Conservation (phyloP, 2,113 vertebrate species). For the Rhinolophus ferrumequinum region DNA sequence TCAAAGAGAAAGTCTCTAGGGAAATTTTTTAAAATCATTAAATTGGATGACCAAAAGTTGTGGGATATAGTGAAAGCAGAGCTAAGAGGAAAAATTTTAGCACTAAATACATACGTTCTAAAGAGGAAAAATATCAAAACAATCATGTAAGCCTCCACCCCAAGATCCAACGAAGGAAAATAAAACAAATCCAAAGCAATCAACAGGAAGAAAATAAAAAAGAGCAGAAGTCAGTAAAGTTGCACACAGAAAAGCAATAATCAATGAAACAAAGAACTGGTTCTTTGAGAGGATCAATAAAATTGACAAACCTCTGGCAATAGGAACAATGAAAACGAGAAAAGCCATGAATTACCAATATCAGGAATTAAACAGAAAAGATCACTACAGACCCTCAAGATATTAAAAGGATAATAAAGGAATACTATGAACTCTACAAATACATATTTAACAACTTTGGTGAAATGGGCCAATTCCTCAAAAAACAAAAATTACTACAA, state of each 20-base stretch:
- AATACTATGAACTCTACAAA: background rate
- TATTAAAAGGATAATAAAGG: background rate
- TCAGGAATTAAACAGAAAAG: background rate
- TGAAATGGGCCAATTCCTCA: background rate
- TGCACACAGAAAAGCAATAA: background rate
- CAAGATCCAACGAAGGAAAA: background rate
- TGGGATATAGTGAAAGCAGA: background rate
- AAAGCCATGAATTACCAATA: background rate
- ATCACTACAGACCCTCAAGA: background rate
- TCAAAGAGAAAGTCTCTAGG: background rate
- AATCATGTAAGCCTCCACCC: background rate
- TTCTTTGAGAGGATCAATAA: background rate
- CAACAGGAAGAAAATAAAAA: background rate
- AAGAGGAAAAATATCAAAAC: background rate
- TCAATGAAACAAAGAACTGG: background rate
- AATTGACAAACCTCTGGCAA: background rate
- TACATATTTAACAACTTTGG: background rate
- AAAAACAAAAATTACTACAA: background rate
- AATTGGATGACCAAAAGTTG: background rate
- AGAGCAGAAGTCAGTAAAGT: background rate
- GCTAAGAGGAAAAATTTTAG: background rate
- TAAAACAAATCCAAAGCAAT: background rate
- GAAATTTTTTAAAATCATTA: background rate
- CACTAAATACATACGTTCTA: background rate
- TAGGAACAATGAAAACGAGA: background rate